Conservation (phyloP, 2,797 vertebrate species). For the Cryptoblepharus egeriae region DNA sequence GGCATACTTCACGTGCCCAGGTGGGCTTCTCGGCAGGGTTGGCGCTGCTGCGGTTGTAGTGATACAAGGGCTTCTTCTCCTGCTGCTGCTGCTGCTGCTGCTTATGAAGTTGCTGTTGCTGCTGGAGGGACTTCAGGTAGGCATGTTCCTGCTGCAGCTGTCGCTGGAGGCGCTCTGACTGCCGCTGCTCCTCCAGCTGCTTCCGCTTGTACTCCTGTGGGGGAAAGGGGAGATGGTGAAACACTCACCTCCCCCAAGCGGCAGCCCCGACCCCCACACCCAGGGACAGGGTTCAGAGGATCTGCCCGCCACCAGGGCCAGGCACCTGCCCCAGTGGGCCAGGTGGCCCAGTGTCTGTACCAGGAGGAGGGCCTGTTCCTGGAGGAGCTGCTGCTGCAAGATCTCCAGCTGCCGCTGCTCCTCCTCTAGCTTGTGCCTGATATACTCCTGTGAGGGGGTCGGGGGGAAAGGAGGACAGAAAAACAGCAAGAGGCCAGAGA, state of each 20-base stretch:
- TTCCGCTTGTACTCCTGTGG: constrained; percentile 92
- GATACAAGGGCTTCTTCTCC: constrained; percentile 90
- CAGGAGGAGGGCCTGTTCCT: constrained; percentile 95
- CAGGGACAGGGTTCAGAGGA: not conserved
- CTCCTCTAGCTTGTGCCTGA: constrained; percentile 95
- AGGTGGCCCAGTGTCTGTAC: constrained; percentile 74
- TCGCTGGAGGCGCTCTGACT: constrained; percentile 91
- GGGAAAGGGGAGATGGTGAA: constrained; percentile 7
- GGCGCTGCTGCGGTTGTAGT: constrained; percentile 89
- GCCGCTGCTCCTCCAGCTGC: constrained; percentile 93
- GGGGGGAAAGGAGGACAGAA: constrained; percentile 9
- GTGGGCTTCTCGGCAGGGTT: constrained; percentile 89
- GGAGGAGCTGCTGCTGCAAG: constrained; percentile 95
- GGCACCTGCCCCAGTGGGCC: too few species aligned
- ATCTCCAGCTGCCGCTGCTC: constrained; percentile 96
- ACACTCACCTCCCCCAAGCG: not conserved
- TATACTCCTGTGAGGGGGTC: constrained; percentile 87
- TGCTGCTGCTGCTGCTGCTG: constrained; percentile 69
- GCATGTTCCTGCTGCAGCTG: constrained; percentile 95
- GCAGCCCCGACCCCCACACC: too few species aligned
- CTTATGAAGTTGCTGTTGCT: constrained; percentile 72
- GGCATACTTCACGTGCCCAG: constrained; percentile 87
- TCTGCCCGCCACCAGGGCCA: too few species aligned
- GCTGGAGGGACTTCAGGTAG: constrained; percentile 91
- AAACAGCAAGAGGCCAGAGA: constrained; percentile 6